Evolutionary conservation across 35 echinoderm and acorn worm species (phyloP).

Genomic region (Ptychodera flava): DNA sequence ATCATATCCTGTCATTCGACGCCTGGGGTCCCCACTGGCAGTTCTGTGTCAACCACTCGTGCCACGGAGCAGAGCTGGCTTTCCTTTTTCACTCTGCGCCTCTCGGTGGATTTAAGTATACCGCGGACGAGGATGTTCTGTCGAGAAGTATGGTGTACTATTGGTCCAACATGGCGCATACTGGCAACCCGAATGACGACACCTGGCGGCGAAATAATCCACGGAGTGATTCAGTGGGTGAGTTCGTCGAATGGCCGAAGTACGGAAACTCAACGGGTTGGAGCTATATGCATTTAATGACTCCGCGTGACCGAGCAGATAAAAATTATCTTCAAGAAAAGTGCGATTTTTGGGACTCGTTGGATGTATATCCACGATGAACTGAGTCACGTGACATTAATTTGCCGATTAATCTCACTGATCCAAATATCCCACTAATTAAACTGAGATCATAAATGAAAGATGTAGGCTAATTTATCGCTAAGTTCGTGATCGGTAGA

Average conservation of each 20-base stretch:
- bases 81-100: slow-evolving; percentile 32
- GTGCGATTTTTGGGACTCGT: neutral
- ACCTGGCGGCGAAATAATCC: neutral
- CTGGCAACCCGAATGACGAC: slow-evolving; percentile 38
- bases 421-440: no score
- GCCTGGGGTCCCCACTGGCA: slow-evolving; percentile 28
- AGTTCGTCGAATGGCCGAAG: neutral
- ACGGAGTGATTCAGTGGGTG: neutral
- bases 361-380: neutral
- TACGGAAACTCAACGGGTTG: neutral
- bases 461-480: no score
- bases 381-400: no score
- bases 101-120: slow-evolving; percentile 15
- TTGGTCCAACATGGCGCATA: slow-evolving; percentile 33
- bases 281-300: neutral
- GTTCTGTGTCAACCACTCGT: slow-evolving; percentile 17
- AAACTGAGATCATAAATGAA: no score
- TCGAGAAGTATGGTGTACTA: slow-evolving; percentile 28
- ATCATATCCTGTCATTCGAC: slow-evolving; percentile 37
- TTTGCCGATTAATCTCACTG: no score
- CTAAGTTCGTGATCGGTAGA: no score
- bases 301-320: neutral
- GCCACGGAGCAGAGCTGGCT: slow-evolving; percentile 45
- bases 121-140: slow-evolving; percentile 12
- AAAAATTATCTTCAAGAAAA: neutral